phyloP scores from a whole-genome alignment of 2,113 vertebrate species.

The Apeltes quadracus region DNA sequence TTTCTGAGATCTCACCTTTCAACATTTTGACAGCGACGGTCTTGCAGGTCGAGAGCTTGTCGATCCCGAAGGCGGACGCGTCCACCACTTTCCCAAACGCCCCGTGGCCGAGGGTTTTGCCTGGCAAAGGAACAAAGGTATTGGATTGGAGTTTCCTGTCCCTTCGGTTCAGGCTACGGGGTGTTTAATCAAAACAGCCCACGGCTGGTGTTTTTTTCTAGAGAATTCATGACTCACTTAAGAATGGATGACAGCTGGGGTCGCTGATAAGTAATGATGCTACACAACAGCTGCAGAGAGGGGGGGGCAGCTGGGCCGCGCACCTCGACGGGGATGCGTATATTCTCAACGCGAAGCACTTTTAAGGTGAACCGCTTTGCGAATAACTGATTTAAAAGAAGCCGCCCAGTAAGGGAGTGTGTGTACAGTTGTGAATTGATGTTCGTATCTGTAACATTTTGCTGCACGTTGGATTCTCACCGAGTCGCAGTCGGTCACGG shows the following conservation, averaged over 20 bases:
- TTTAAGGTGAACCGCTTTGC: neutral
- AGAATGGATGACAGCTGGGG: slow-evolving; percentile 55
- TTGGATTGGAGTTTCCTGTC: slow-evolving; percentile 46
- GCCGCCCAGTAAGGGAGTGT: neutral
- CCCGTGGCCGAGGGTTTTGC: slow-evolving; percentile 94
- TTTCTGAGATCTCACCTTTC: slow-evolving; percentile 82
- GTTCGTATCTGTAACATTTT: neutral
- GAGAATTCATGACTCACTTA: slow-evolving; percentile 64
- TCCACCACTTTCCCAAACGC: slow-evolving; percentile 97
- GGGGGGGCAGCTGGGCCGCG: slow-evolving; percentile 28
- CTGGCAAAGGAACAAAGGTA: slow-evolving; percentile 70
- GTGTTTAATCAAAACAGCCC: slow-evolving; percentile 73
- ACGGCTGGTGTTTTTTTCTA: slow-evolving; percentile 42
- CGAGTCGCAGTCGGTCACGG: slow-evolving; percentile 84
- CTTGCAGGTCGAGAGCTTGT: slow-evolving; percentile 96
- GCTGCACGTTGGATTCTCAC: slow-evolving; percentile 33
- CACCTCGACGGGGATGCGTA: slow-evolving; percentile 6
- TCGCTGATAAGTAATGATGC: slow-evolving; percentile 62
- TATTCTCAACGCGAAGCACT: neutral
- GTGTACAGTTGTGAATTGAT: neutral
- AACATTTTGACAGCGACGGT: slow-evolving; percentile 97
- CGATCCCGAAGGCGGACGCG: slow-evolving; percentile 93
- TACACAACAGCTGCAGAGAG: slow-evolving; percentile 48
- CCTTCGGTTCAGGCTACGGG: slow-evolving; percentile 39
- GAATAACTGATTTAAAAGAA: neutral